Base-by-base conservation (phyloP, 2,888 invertebrate species). In the Catocala fraxini region DNA sequence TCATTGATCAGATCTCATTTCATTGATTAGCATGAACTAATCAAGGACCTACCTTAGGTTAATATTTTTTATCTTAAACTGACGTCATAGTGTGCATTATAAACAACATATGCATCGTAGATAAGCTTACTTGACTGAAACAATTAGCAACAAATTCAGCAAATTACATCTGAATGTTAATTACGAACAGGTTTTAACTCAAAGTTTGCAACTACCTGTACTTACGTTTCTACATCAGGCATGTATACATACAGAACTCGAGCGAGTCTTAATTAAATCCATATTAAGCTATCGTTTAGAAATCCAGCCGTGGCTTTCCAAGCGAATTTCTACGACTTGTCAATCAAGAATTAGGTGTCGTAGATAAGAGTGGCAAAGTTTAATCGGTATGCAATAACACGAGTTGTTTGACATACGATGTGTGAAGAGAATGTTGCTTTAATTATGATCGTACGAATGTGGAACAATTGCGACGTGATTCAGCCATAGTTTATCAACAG, bases 401-500 rank as follows among this genome's bases (percentile, higher is more conserved):
- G 12, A 42, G 54, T 56, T 56, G 47, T 65, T 62, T 62, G 59
- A 65, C 51, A 70, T 51, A n/a, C n/a, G 25, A 48, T 51, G 34
- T 34, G 34, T 51, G 12, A 5, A 11, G 48, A 48, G 63, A 55
- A 42, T 73, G 74, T 77, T 77, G 77, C 62, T 68, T 68, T 67
- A 70, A 67, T 65, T 60, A 59, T 25, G 47, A 54, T 46, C 61
- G 60, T 60, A 43, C 51, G 60, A 52, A 61, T 57, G 65, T 54
- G 60, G 49, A 56, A 41, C 63, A 59, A 68, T 66, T 74, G 59
- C 56, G 63, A 68, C 51, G 60, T 63, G 69, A 68, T 56, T 77
- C 71, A 74, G 58, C 11, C 41, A 43, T 42, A 64, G 74, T 75
- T 66, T 75, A 77, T 70, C 70, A 75, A 75, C 72, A 77, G 52